Conservation (phyloP, 2,113 vertebrate genomes). For the Capreolus pygargus region DNA sequence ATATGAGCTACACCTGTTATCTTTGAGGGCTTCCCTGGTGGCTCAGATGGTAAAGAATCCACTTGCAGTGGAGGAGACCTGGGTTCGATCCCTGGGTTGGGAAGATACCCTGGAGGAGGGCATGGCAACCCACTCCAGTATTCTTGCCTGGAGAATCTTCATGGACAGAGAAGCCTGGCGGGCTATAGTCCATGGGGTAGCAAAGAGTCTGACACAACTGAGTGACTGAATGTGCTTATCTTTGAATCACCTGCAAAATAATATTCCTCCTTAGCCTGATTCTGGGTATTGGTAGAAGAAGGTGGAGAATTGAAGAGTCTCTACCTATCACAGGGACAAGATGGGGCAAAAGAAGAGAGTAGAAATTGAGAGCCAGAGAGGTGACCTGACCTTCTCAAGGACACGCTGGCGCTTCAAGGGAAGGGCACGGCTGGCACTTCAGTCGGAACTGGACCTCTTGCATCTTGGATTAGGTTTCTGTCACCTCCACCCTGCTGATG, state of each 20-base stretch:
- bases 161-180: neutral
- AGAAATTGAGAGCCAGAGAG: neutral
- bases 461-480: neutral
- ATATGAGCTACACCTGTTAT: neutral
- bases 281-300: neutral
- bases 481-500: neutral
- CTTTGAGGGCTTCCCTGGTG: neutral
- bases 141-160: neutral
- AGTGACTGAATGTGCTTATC: neutral
- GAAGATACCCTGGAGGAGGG: neutral
- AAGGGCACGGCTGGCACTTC: neutral
- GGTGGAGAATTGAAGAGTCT: neutral
- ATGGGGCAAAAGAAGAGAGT: neutral
- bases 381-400: neutral
- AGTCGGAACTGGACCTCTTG: neutral
- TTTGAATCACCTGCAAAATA: neutral
- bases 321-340: neutral
- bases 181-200: neutral
- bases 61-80: neutral
- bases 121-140: neutral
- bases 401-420: no score
- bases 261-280: neutral
- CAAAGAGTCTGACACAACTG: neutral
- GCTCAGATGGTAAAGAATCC: neutral
- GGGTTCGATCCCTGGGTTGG: neutral